Evolutionary conservation across 2,888 invertebrate species (phyloP), one percentile per base, ranked within the genome.

Genomic region (Asteroscopus sphinx): DNA sequence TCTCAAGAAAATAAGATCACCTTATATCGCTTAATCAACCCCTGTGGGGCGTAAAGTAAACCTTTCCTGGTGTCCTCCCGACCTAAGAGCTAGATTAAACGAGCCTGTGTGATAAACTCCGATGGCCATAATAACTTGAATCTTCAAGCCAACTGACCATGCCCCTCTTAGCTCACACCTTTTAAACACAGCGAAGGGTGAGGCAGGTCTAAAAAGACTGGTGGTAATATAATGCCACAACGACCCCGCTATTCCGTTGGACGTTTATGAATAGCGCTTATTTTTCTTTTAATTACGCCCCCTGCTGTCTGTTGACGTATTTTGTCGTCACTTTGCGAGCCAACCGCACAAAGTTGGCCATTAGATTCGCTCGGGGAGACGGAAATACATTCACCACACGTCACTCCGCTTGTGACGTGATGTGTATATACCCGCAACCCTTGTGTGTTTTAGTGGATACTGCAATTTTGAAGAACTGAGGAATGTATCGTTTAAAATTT

Each of bases 261-360:
- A 93, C 94, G 81, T 92, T 91, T 92, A 93, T 93, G 92, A 93
- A 93, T 93, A 88, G 90, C 85, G 81, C 88, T 91, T 93, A 92
- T 93, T 92, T 93, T 93, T 93, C 94, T 93, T 93, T 93, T 93
- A 93, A 93, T 93, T 93, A 93, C 88, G 87, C 75, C 81, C 78
- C 83, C 78, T 79, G 81, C 81, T 81, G 85, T 80, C 81, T 82
- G 85, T 81, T 82, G 85, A 82, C 83, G 81, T 81, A 78, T 83
- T 85, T 80, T 77, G 84, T 82, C 80, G 79, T 61, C 75, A 73
- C 67, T 70, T 59, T 62, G 72, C 59, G 61, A 71, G 55, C 17
- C 49, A 25, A 54, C 62, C 40, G 52, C 68, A 68, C 59, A 21
- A 67, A 68, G 61, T 68, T 71, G 39, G 28, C 42, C 49, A 66